Percentiles rank a stretch among this genome's conserved stretches.
Evolutionary conservation across 2,797 vertebrate species (phyloP).

Genomic region (Spatula versicolor): DNA sequence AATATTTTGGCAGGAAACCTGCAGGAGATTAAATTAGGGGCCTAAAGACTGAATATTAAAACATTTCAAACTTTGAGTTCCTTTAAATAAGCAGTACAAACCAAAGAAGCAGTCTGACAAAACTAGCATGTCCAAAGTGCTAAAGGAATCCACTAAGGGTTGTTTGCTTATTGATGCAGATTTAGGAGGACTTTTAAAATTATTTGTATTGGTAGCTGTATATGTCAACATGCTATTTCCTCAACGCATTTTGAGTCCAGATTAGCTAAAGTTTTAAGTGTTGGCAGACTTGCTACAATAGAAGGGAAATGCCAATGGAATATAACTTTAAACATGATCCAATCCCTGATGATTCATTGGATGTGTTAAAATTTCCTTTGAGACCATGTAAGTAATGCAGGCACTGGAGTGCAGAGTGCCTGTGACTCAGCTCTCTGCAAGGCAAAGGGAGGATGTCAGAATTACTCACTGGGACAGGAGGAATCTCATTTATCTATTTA

Average conservation of each 20-base stretch:
- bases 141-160: not conserved
- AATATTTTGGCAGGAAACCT: conserved; percentile 47
- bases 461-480: conserved; percentile 91
- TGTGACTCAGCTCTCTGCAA: conserved; percentile 88
- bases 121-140: not conserved
- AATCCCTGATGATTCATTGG: conserved; percentile 73
- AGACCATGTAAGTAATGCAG: conserved; percentile 69
- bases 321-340: conserved; percentile 77
- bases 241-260: conserved; percentile 28
- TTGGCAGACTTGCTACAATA: conserved; percentile 71
- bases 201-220: conserved; percentile 48
- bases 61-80: not conserved
- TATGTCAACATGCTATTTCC: conserved; percentile 51
- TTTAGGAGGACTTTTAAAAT: conserved; percentile 6
- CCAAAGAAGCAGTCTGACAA: not conserved
- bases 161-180: conserved; percentile 12
- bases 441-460: conserved; percentile 84
- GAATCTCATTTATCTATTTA: conserved; percentile 94
- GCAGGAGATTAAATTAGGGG: conserved; percentile 49
- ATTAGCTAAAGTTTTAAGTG: conserved; percentile 63
- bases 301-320: conserved; percentile 76
- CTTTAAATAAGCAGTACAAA: conserved; percentile 49
- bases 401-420: conserved; percentile 59
- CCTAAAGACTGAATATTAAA: conserved; percentile 18
- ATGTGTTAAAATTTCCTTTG: conserved; percentile 77